Base-by-base conservation (phyloP, 1,140 invertebrate genomes). In the Mylabris phalerata region DNA sequence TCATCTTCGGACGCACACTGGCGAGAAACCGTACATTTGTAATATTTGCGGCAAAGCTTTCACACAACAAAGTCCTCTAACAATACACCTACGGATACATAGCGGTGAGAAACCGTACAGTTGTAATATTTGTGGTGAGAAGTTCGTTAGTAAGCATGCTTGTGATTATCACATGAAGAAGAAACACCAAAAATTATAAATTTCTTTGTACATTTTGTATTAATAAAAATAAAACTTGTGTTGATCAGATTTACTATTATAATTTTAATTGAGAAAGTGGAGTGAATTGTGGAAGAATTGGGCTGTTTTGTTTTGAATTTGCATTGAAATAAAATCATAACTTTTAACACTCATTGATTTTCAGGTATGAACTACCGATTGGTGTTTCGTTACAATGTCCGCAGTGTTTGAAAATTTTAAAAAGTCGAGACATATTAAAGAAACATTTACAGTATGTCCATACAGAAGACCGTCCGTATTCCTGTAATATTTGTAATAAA, bases 1-100 rank as follows among this genome's bases (percentile, higher is more conserved):
- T 9, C 64, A 65, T 45, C 48, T 55, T 13, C 25, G 52, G 10
- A 57, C 51, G 3, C 63, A 65, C 24, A 44, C 42, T 6, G 49
- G 57, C 3, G 58, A 66, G 43, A 55, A 64, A 25, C 55, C 58
- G 2, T 58, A 63, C 40, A 45, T 52, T 4, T 71, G 69, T 48
- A 49, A 61, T 9, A 38, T 60, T n/a, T 71, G 69, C 57, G 65
- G 61, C 3, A 59, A 59, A 26, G 60, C 45, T 2, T 71, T 87
- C 61, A 84, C 86, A 9, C 84, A 84, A 69, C 84, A 82, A 51
- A 84, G 83, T 64, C 88, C 89, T 67, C 67, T 86, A 9, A 83
- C 84, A 64, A 84, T 84, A 24, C 88, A 91, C 68, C 86, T 89
- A 83, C 78, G 86, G 40, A 81, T 82, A 52, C 87, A 73, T 19